Evolutionary conservation across 2,888 invertebrate genomes (phyloP).

Genomic region (Lordiphosa andalusiaca): DNA sequence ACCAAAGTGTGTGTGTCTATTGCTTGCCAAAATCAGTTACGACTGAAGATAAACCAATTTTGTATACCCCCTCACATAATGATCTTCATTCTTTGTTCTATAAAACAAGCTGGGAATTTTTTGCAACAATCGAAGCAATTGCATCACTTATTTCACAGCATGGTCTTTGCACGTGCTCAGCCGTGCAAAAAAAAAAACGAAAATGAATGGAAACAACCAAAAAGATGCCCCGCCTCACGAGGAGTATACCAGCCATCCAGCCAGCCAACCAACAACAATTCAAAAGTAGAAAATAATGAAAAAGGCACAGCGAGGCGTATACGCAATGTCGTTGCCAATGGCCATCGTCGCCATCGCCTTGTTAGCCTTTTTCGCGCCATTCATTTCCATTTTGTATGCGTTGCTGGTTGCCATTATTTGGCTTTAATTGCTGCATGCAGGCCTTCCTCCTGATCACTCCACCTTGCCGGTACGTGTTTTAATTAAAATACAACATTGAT

Average conservation of each 20-base stretch:
- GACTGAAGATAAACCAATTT: no score
- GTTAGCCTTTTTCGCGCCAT: constrained; percentile 64
- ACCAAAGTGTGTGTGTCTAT: no score
- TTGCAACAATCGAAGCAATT: constrained; percentile 33
- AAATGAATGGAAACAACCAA: constrained; percentile 12
- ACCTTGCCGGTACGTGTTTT: constrained; percentile 57
- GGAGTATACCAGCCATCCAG: constrained; percentile 10
- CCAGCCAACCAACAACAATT: constrained; percentile 36
- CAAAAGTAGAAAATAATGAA: constrained; percentile 57
- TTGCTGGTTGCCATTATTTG: constrained; percentile 70
- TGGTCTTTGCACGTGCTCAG: constrained; percentile 57
- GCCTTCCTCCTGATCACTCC: constrained; percentile 17
- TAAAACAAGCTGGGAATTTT: no score
- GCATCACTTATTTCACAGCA: constrained; percentile 28
- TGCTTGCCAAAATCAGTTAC: no score
- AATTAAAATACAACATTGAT: constrained; percentile 60
- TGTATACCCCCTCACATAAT: no score
- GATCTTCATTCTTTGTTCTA: neutral
- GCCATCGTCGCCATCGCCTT: constrained; percentile 55
- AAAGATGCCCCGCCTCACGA: constrained; percentile 15
- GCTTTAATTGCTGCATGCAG: constrained; percentile 71
- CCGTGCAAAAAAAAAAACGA: constrained; percentile 34
- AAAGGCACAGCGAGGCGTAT: constrained; percentile 50
- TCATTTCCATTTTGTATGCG: constrained; percentile 72
- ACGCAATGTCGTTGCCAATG: constrained; percentile 53